These are phyloP conservation scores for Dicaeum eximium DNA, from an alignment of 2,113 vertebrate species.

Conservation along the genomic window DNA sequence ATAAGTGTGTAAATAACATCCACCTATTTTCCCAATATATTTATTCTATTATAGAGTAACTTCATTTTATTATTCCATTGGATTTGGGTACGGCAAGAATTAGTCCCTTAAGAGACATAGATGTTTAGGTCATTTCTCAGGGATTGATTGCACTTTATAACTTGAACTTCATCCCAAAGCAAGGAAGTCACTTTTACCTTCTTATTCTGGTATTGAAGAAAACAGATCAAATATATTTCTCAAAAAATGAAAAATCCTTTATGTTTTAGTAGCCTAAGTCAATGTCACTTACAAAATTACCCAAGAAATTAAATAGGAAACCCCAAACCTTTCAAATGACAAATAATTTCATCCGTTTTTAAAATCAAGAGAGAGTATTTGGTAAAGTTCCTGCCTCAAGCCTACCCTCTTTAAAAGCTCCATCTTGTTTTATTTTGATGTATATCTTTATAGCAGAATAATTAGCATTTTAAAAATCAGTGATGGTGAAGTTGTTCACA, in stretches of 20 bases:
- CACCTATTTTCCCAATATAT: neutral
- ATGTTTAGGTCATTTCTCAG: neutral
- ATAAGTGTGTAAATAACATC: neutral
- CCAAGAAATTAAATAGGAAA: neutral
- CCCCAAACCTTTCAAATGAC: neutral
- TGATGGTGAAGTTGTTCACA: neutral
- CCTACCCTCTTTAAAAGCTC: neutral
- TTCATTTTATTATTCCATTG: neutral
- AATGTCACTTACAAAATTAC: neutral
- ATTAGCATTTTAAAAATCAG: constrained; percentile 36
- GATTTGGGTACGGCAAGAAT: neutral
- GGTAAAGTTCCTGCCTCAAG: neutral
- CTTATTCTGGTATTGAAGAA: neutral
- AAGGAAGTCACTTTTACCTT: neutral
- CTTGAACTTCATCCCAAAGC: neutral
- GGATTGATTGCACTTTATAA: neutral
- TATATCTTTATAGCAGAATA: constrained; percentile 26
- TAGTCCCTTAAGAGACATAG: neutral
- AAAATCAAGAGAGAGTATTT: neutral
- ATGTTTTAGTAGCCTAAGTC: neutral
- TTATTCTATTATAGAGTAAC: neutral
- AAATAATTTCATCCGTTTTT: neutral
- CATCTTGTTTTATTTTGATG: constrained; percentile 23
- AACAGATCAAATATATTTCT: neutral
- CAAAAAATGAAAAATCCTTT: neutral